Evolutionary conservation across 2,113 vertebrate genomes (phyloP).

Genomic region (Heterotilapia buettikoferi): DNA sequence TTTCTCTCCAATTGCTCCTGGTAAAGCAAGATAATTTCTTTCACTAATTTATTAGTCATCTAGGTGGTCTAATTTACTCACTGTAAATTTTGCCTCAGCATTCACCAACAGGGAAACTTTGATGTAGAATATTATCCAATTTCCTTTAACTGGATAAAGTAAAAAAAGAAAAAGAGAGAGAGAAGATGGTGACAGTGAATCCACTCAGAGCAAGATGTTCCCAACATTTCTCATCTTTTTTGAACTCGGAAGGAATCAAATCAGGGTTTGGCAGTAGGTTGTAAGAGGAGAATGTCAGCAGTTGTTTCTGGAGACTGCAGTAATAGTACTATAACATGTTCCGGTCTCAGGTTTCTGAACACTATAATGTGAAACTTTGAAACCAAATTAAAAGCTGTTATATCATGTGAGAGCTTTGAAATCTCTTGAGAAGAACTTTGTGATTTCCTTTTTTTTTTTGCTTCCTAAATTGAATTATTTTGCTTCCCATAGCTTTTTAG

Average conservation of each 20-base stretch:
- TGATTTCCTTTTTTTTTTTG: background rate
- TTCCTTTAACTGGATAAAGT: background rate
- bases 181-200: background rate
- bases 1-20: background rate
- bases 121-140: background rate
- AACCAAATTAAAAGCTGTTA: background rate
- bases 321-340: background rate
- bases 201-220: background rate
- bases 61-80: background rate
- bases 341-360: slow-evolving; percentile 12
- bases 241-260: slow-evolving; percentile 4
- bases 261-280: background rate
- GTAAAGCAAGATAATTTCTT: background rate
- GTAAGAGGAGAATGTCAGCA: slow-evolving; percentile 2
- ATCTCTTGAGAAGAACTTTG: background rate
- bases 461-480: background rate
- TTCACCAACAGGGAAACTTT: background rate
- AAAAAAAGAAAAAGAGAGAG: fast-evolving
- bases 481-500: background rate
- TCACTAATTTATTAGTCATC: background rate
- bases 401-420: background rate
- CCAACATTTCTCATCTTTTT: background rate
- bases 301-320: slow-evolving; percentile 8
- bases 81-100: background rate
- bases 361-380: background rate